Evolutionary conservation across 2,888 invertebrate species (phyloP).

Genomic region (Orgyia antiqua): DNA sequence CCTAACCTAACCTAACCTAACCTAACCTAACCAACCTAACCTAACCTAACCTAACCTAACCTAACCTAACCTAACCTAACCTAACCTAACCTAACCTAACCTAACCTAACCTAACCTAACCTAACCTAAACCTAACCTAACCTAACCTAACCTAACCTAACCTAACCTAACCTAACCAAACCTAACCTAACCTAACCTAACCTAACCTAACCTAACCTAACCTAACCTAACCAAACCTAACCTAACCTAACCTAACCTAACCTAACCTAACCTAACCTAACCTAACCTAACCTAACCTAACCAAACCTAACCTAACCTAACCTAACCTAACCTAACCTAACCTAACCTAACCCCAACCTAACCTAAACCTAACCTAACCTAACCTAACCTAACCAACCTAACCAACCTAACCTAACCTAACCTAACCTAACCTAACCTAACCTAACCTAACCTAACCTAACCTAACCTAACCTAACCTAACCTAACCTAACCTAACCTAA

Average conservation of each 20-base stretch:
- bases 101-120: slow-evolving; percentile 19
- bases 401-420: slow-evolving; percentile 8
- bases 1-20: slow-evolving; percentile 24
- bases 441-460: slow-evolving; percentile 8
- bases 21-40: slow-evolving; percentile 13
- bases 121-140: slow-evolving; percentile 20
- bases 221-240: slow-evolving; percentile 17
- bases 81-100: slow-evolving; percentile 11
- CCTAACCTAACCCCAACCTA: slow-evolving; percentile 25
- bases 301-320: slow-evolving; percentile 19
- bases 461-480: slow-evolving; percentile 7
- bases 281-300: slow-evolving; percentile 11
- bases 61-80: slow-evolving; percentile 20
- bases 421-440: slow-evolving; percentile 13
- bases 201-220: slow-evolving; percentile 12
- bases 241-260: slow-evolving; percentile 14
- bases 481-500: slow-evolving; percentile 7
- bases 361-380: slow-evolving; percentile 11
- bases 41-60: slow-evolving; percentile 19
- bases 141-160: slow-evolving; percentile 13
- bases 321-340: slow-evolving; percentile 22
- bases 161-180: slow-evolving; percentile 9
- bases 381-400: slow-evolving; percentile 4
- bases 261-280: slow-evolving; percentile 13
- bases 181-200: slow-evolving; percentile 11